These are phyloP conservation scores for Paramormyrops hopkinsi DNA, from an alignment of 2,797 vertebrate genomes.

Conservation along the genomic window DNA sequence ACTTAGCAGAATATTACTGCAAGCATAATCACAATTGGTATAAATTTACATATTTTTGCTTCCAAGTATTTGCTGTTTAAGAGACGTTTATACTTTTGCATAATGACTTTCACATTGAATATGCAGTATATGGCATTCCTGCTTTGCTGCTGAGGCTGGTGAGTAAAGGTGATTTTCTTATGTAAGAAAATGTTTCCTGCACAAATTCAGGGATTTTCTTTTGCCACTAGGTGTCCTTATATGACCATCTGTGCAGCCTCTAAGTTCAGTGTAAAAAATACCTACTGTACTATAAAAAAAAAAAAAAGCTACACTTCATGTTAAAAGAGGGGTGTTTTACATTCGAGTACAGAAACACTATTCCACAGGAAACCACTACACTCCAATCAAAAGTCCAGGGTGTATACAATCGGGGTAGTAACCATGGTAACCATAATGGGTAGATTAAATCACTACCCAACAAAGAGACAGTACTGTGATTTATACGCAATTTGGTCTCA, in stretches of 20 bases:
- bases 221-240: conserved; percentile 19
- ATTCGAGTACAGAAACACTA: background rate
- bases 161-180: background rate
- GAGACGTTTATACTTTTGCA: background rate
- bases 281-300: background rate
- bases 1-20: background rate
- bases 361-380: background rate
- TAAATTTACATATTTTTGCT: background rate
- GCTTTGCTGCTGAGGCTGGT: background rate
- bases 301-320: background rate
- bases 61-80: background rate
- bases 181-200: background rate
- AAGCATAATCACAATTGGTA: background rate
- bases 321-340: background rate
- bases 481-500: background rate
- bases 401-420: background rate
- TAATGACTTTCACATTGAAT: background rate
- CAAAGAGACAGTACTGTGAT: background rate
- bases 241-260: background rate
- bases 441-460: background rate
- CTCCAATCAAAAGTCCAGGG: background rate
- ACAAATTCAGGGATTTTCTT: background rate
- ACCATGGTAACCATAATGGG: background rate
- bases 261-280: background rate
- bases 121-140: background rate